phyloP scores from a whole-genome alignment of 2,113 vertebrate genomes.

The Pygoscelis adeliae region DNA sequence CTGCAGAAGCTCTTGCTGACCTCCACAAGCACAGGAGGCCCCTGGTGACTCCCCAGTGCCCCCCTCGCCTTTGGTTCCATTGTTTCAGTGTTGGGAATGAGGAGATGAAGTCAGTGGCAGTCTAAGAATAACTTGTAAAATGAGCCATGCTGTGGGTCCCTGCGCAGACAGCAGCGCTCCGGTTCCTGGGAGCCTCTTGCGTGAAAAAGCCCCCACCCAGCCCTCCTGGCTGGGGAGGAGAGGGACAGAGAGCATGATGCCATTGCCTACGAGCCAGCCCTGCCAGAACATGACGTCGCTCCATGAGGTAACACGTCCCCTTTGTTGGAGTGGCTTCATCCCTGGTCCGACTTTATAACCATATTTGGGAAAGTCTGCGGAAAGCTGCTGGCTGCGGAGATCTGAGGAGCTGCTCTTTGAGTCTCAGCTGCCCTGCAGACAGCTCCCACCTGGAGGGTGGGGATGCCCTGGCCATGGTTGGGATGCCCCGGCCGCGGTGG shows the following conservation, averaged over 20 bases:
- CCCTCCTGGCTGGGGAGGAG: not conserved
- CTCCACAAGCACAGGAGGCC: not conserved
- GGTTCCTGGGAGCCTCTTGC: not conserved
- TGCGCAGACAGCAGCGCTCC: not conserved
- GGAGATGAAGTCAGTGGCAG: not conserved
- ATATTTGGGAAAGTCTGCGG: conserved; percentile 44
- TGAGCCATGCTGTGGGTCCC: not conserved
- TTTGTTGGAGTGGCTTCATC: not conserved
- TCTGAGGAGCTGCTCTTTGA: not conserved
- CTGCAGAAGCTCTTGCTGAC: not conserved
- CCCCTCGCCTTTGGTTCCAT: not conserved
- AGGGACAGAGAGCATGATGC: not conserved
- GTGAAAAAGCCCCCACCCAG: not conserved
- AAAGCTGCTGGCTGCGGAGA: not conserved
- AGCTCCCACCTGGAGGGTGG: conserved; percentile 5
- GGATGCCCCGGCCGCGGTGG: fast-evolving
- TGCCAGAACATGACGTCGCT: not conserved
- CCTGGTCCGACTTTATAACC: not conserved
- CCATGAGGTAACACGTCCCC: not conserved
- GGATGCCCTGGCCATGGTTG: not conserved
- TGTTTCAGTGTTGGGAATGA: not conserved
- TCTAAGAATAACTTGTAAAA: not conserved
- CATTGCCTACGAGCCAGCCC: not conserved
- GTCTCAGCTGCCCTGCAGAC: not conserved
- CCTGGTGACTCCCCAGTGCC: not conserved